A percentile compares a stretch with the other conserved stretches of the same genome.
Evolutionary conservation across 2,113 vertebrate genomes (phyloP).

Genomic region (Gasterosteus nipponicus): DNA sequence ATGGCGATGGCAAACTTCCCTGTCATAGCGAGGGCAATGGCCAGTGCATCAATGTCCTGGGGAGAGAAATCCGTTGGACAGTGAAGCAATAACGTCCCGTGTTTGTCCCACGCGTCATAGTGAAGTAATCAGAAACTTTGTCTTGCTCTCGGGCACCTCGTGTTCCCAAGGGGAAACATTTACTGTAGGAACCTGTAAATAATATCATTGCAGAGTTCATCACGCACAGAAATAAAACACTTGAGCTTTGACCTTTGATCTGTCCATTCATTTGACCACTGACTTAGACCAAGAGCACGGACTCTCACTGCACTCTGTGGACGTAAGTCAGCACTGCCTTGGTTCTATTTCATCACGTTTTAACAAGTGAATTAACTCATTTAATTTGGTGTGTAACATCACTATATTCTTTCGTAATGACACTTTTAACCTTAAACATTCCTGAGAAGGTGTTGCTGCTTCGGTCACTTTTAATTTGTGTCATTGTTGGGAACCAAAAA

Average conservation of each 20-base stretch:
- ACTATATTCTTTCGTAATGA: too few species aligned
- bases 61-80: not conserved
- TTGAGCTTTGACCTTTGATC: slow-evolving; percentile 4
- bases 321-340: not conserved
- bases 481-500: not conserved
- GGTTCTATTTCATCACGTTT: not conserved
- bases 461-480: not conserved
- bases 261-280: not conserved
- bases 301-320: not conserved
- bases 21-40: slow-evolving; percentile 83
- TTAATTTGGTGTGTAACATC: too few species aligned
- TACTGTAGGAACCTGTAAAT: not conserved
- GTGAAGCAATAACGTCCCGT: not conserved
- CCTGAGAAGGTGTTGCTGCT: not conserved
- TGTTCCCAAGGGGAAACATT: not conserved
- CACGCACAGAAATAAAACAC: not conserved
- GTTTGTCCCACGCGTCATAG: not conserved
- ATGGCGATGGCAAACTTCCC: slow-evolving; percentile 91
- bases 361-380: not conserved
- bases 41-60: slow-evolving; percentile 77
- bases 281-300: not conserved
- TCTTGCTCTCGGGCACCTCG: not conserved
- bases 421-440: too few species aligned
- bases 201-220: not conserved
- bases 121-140: not conserved